phyloP scores from a whole-genome alignment of 2,888 invertebrate species.

The Vanessa cardui region DNA sequence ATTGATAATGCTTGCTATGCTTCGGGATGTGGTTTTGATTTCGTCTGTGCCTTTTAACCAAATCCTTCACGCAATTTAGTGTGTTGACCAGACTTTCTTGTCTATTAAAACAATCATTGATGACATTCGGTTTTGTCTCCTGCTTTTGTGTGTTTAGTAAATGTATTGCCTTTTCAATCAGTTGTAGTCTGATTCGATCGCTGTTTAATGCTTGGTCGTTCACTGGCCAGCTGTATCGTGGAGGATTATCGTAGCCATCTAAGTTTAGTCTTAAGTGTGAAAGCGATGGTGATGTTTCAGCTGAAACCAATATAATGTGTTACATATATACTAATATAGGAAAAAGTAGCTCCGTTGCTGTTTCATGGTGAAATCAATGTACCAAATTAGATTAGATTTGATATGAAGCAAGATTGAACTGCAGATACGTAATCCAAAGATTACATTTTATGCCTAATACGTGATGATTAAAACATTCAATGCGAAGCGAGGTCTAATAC shows the following conservation, averaged over 20 bases:
- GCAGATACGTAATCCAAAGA: too few relatives aligned
- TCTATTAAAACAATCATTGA: constrained; percentile 25
- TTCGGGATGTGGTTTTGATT: neutral
- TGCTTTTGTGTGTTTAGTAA: constrained; percentile 1
- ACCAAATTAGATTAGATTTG: too few relatives aligned
- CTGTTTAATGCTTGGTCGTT: neutral
- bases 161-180: constrained; percentile 13
- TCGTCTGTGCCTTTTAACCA: constrained; percentile 1
- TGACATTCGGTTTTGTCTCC: neutral
- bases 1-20: neutral
- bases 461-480: too few relatives aligned
- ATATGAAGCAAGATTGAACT: too few relatives aligned
- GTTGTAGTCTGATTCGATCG: neutral
- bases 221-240: neutral
- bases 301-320: too few relatives aligned
- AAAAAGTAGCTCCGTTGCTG: neutral
- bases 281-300: too few relatives aligned
- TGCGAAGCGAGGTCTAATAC: too few relatives aligned
- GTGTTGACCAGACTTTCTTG: neutral
- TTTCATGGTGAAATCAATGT: too few relatives aligned
- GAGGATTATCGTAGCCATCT: neutral
- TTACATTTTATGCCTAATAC: too few relatives aligned
- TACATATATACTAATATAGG: too few relatives aligned
- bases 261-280: too few relatives aligned
- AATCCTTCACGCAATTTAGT: constrained; percentile 22